Percentiles rank a stretch among this genome's conserved stretches.
phyloP scores from a whole-genome alignment of 30 jellyfish, hydroid and myxozoan genomes.

The Pelagia noctiluca region DNA sequence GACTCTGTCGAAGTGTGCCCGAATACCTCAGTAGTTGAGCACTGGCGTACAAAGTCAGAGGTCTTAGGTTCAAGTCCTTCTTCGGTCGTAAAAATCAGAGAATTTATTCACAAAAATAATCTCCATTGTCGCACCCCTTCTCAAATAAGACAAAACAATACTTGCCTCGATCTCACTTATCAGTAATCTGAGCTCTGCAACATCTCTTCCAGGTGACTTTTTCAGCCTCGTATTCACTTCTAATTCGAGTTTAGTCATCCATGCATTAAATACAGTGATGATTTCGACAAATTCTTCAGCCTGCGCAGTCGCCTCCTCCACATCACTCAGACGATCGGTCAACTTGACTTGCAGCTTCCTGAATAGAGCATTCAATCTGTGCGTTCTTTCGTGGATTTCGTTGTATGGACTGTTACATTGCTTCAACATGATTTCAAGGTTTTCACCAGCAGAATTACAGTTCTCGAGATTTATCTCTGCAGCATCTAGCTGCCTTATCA shows the following conservation, averaged over 20 bases:
- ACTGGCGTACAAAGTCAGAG: no score
- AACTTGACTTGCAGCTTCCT: constrained; percentile 47
- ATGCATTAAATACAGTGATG: constrained; percentile 35
- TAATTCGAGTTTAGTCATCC: constrained; percentile 40
- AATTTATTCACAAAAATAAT: no score
- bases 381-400: constrained; percentile 31
- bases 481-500: constrained; percentile 42
- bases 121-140: no score
- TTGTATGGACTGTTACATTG: constrained; percentile 65
- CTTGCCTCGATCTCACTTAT: neutral
- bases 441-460: constrained; percentile 64
- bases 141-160: neutral
- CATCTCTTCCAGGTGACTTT: constrained; percentile 45
- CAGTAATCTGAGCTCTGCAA: constrained; percentile 21
- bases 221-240: constrained; percentile 45
- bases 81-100: no score
- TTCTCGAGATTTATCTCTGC: constrained; percentile 67
- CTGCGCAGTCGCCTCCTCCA: constrained; percentile 74
- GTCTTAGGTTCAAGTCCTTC: no score
- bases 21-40: no score
- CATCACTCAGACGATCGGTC: constrained; percentile 65
- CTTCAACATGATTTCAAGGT: constrained; percentile 42
- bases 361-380: constrained; percentile 35
- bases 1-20: no score
- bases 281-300: constrained; percentile 68